These are phyloP conservation scores for Furnarius figulus DNA, from an alignment of 2,113 vertebrate genomes.

Conservation along the genomic window DNA sequence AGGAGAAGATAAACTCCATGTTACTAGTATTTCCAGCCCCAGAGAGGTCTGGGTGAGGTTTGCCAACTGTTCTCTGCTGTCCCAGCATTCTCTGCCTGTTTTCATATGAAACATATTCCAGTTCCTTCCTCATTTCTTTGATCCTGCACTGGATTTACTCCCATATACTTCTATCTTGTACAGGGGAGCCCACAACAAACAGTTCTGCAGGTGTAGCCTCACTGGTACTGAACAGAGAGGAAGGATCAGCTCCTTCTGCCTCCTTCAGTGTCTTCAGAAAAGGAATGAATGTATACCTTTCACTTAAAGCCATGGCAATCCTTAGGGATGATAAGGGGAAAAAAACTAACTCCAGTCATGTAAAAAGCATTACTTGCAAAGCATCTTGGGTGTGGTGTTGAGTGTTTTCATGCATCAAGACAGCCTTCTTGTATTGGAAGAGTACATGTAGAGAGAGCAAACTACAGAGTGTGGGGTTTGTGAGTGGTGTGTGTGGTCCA, in stretches of 20 bases:
- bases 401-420: neutral
- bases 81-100: neutral
- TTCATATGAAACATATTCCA: neutral
- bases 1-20: neutral
- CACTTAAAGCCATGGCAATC: neutral
- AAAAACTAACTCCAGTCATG: neutral
- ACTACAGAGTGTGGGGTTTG: neutral
- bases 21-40: neutral
- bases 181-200: neutral
- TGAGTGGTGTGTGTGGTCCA: neutral
- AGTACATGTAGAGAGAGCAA: neutral
- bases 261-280: neutral
- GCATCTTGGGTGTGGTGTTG: neutral
- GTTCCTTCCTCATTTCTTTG: neutral
- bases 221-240: neutral
- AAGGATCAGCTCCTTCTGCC: neutral
- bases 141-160: neutral
- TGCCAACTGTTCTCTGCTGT: neutral
- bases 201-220: neutral
- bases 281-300: neutral
- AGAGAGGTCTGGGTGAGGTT: neutral
- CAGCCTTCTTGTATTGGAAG: neutral
- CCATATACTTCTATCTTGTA: neutral
- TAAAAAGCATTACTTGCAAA: neutral
- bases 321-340: neutral